phyloP scores from a whole-genome alignment of 1,140 invertebrate species.

The Eriosoma lanigerum region DNA sequence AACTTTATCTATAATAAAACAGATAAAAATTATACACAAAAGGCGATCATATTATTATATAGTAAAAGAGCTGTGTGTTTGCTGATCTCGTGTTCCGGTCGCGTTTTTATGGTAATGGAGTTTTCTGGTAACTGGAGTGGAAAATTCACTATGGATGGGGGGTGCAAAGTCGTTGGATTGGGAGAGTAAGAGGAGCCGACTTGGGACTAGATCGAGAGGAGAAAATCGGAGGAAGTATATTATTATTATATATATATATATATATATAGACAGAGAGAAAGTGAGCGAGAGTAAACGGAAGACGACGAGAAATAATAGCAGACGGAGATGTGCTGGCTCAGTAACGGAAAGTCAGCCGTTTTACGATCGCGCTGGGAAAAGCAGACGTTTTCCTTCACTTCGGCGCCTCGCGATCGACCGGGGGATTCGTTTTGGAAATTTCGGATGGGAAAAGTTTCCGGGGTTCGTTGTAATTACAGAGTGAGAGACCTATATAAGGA shows the following conservation, averaged over 20 bases:
- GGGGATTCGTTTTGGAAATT: conserved; percentile 48
- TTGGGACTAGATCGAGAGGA: not conserved
- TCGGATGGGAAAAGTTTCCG: conserved; percentile 48
- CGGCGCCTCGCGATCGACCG: not conserved
- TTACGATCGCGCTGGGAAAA: conserved; percentile 48
- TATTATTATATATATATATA: not conserved
- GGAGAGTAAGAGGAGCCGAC: not conserved
- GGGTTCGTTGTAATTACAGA: conserved; percentile 37
- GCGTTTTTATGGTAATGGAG: conserved; percentile 40
- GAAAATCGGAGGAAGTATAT: not conserved
- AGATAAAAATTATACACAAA: not conserved
- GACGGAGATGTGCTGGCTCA: not conserved
- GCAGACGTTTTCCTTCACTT: conserved; percentile 41
- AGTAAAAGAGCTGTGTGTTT: not conserved
- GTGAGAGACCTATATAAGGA: not conserved
- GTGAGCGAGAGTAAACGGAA: not conserved
- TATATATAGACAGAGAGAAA: too few species aligned
- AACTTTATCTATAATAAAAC: too few species aligned
- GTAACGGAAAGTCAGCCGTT: conserved; percentile 35
- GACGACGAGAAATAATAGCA: not conserved
- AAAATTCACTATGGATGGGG: not conserved
- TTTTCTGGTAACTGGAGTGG: conserved; percentile 28
- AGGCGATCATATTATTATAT: not conserved
- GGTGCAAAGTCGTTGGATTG: not conserved
- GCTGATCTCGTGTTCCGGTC: not conserved